Base-by-base conservation (phyloP, 1,140 invertebrate species). In the Asobara japonica region DNA sequence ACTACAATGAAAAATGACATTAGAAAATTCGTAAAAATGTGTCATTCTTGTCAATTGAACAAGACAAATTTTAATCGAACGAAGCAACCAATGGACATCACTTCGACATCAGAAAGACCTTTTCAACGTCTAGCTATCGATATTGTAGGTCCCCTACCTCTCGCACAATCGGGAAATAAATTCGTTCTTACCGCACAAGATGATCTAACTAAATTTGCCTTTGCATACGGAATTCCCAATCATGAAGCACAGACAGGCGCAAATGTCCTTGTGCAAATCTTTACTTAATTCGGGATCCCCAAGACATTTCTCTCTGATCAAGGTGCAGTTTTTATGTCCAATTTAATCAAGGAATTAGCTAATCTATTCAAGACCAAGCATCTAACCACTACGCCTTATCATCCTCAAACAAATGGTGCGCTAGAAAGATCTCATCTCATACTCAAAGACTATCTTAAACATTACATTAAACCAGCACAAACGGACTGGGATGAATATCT, bases 401-500 rank as follows among this genome's bases (percentile, higher is more conserved):
- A n/a, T n/a, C n/a, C n/a, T n/a, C n/a, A n/a, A n/a, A n/a, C n/a
- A n/a, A n/a, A n/a, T n/a, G n/a, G n/a, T n/a, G n/a, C n/a, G n/a
- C n/a, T 86, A 5, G 86, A 86, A 79, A 65, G 82, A 60, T 83
- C 83, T 30, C 83, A 88, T 73, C 78, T 77, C 10, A 83, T 82
- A 2, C 65, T 88, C n/a, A 76, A 79, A 45, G 82, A 85, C 48
- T 84, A 85, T 45, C 78, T 87, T 0, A 81, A 82, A 61, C 81
- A 84, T 71, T 89, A 84, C 73, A 72, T 83, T 8, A 79, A 75
- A 18, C 16, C 74, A 13, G 69, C 79, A 18, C 79, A 78, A 8
- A 75, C 33, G 7, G 80, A 89, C 70, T 90, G 89, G 88, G 87
- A 89, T 51, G 62, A 80, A 62, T 85, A 80, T 6, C 67, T 88